Evolutionary conservation across 2,888 invertebrate genomes (phyloP), one percentile per base, ranked within the genome.

Genomic region (Rotaria macrura): DNA sequence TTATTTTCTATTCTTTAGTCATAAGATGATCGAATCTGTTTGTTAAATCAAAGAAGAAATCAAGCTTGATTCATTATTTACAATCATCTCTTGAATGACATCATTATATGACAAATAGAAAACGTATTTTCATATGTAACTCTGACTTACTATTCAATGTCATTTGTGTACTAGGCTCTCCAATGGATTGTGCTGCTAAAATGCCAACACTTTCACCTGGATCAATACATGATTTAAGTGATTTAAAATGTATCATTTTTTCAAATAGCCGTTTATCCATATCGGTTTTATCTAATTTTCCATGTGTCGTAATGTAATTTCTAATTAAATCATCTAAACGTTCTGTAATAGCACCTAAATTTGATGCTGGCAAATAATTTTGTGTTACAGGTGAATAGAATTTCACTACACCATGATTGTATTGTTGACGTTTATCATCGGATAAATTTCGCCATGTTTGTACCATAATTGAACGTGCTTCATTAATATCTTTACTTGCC

Each of bases 131-230:
- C n/a, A n/a, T n/a, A n/a, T n/a, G n/a, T n/a, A n/a, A n/a, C n/a
- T 43, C n/a, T 3, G 14, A 79, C 74, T 25, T 79, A 79, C 79
- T 99, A 91, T 99, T 99, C 90, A 99, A 92, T 89, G 99, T 99
- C 99, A 99, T 99, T 93, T 99, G 99, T 87, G 99, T 99, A 3
- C 98, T 98, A 0, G 99, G 99, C 91, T 99, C 99, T 86, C 99
- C 99, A 87, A 99, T 94, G 0, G 97, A 97, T 92, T 98, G 98
- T 2, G 98, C 98, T 25, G 99, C 98, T 87, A 99, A 91, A 38
- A 97, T 91, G 6, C 97, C 97, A 1, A 99, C 99, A 0, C 97
- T 95, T 91, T 99, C 99, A 0, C 99, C 99, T 0, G 98, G 96
- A 47, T 93, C 93, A 40, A 94, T 95, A 89, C 95, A 91, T 0